Evolutionary conservation across 2,888 invertebrate species (phyloP).

Genomic region (Dione juno): DNA sequence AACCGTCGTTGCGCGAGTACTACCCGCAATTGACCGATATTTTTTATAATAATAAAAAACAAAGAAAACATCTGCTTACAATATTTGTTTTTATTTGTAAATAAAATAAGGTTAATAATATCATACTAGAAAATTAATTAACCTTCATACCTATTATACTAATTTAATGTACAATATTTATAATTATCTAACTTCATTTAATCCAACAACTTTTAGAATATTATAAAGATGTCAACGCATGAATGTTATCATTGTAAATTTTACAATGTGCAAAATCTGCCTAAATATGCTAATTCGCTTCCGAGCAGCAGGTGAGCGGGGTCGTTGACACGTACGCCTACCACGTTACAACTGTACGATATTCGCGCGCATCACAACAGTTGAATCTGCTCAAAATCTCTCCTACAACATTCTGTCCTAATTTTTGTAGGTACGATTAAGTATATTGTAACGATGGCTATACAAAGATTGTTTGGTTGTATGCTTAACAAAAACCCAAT

Average conservation of each 20-base stretch:
- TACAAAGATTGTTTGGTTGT: neutral
- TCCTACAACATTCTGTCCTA: conserved; percentile 3
- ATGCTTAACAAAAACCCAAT: neutral
- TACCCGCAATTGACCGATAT: too few relatives aligned
- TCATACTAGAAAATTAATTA: too few relatives aligned
- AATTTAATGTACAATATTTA: neutral
- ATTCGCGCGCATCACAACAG: conserved; percentile 34
- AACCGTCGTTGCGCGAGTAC: too few relatives aligned
- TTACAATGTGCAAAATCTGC: conserved; percentile 44
- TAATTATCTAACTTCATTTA: neutral
- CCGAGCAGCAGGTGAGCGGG: conserved; percentile 72
- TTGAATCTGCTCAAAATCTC: conserved; percentile 12
- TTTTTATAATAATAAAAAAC: too few relatives aligned
- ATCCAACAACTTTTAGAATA: neutral
- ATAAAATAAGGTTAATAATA: too few relatives aligned
- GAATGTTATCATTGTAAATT: conserved; percentile 9
- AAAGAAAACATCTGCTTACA: too few relatives aligned
- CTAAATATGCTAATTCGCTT: conserved; percentile 64
- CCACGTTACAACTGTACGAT: conserved; percentile 30
- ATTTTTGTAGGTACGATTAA: neutral
- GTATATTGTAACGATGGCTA: neutral
- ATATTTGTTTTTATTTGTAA: too few relatives aligned
- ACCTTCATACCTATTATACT: too few relatives aligned
- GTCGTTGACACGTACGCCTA: conserved; percentile 64
- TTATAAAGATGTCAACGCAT: neutral